Percentiles rank a stretch among this genome's conserved stretches.
Evolutionary conservation across 2,113 vertebrate genomes (phyloP).

Genomic region (Hymenochirus boettgeri): DNA sequence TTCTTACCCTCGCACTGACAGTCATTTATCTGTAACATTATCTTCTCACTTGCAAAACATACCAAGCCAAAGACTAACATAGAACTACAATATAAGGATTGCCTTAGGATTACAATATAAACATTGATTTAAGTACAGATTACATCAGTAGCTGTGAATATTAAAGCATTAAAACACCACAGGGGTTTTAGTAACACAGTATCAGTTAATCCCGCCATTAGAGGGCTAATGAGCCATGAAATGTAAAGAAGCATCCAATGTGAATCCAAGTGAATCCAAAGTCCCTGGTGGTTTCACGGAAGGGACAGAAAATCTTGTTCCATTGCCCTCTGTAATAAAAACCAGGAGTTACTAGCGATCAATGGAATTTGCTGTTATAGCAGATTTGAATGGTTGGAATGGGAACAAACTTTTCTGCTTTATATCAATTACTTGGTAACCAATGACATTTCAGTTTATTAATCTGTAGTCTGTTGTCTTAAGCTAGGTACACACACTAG

Average conservation of each 20-base stretch:
- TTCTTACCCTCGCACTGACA: too few relatives aligned
- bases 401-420: too few relatives aligned
- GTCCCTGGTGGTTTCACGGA: slow-evolving; percentile 14
- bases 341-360: not conserved
- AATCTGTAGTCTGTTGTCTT: too few relatives aligned
- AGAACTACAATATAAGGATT: not conserved
- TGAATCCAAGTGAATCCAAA: slow-evolving; percentile 33
- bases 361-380: not conserved
- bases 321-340: not conserved
- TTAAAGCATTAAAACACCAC: slow-evolving; percentile 34
- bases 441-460: too few relatives aligned
- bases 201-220: slow-evolving; percentile 40
- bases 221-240: slow-evolving; percentile 40
- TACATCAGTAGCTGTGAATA: slow-evolving; percentile 18
- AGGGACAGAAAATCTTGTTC: not conserved
- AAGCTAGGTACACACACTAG: too few relatives aligned
- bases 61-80: not conserved
- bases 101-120: slow-evolving; percentile 4
- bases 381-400: not conserved
- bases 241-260: slow-evolving; percentile 22
- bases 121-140: slow-evolving; percentile 31
- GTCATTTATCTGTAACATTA: not conserved
- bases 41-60: not conserved
- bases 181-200: slow-evolving; percentile 23
- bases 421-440: too few relatives aligned